Base-by-base conservation (phyloP, 2,797 vertebrate genomes). In the Anisognathus igniventris region DNA sequence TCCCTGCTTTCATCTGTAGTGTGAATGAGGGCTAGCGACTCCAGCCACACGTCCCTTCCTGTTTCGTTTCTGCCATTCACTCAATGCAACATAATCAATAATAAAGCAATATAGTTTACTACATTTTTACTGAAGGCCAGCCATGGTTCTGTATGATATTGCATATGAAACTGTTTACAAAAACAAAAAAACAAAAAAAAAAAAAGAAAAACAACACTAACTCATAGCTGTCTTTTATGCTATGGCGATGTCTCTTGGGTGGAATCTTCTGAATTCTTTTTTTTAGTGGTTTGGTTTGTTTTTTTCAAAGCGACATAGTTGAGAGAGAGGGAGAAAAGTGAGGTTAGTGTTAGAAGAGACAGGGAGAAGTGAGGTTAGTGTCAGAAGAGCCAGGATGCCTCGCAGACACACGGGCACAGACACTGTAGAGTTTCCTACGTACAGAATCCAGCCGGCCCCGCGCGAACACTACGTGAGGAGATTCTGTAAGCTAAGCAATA, bases 61-160 rank as follows among this genome's bases (percentile, higher is more conserved):
- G 92, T 97, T 97, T 97, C 77, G 57, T 96, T 97, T 90, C 97
- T 97, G 97, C 97, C 98, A 82, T 96, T 97, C 96, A 96, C 97
- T 97, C 96, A 97, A 97, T 95, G 97, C 97, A 97, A 97, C 97
- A 92, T 97, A 96, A 97, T 97, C 97, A 77, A 97, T 94, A 98
- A 77, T 95, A 97, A 98, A 98, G 98, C 98, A 98, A 98, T 98
- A 98, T 98, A 97, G 97, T 98, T 98, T 98, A 97, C 98, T 97
- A 96, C 97, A 96, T 97, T 97, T 97, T 96, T 96, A 97, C 97
- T 94, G 95, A 98, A 96, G 97, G 97, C 98, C 98, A 98, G 98
- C 98, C 98, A 97, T 98, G 97, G 97, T 97, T 98, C 92, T 98
- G 97, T 98, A 97, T 97, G 97, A 98, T 98, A 98, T 96, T 98